Evolutionary conservation across 2,797 vertebrate species (phyloP).

Genomic region (Notoglanidium macrostoma): DNA sequence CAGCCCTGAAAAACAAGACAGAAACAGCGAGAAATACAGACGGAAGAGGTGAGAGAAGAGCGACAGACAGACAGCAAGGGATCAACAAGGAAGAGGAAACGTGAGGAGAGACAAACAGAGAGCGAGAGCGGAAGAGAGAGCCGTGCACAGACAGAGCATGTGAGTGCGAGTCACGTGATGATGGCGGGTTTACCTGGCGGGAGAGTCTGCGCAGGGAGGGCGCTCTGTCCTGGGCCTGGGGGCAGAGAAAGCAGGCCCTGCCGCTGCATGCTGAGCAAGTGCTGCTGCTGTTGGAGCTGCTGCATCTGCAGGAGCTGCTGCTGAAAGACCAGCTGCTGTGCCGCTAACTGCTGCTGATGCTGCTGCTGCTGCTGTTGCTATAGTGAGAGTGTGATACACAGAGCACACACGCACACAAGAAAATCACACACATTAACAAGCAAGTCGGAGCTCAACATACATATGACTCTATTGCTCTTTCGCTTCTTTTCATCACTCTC

Average conservation of each 20-base stretch:
- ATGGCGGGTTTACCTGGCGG: constrained; percentile 83
- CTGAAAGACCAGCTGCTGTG: constrained; percentile 99
- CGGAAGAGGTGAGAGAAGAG: constrained; percentile 18
- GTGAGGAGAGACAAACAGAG: constrained; percentile 46
- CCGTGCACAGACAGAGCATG: constrained; percentile 36
- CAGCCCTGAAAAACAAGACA: constrained; percentile 33
- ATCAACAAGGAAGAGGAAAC: constrained; percentile 51
- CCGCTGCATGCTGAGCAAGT: constrained; percentile 98
- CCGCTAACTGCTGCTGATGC: constrained; percentile 96
- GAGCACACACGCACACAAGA: constrained; percentile 19
- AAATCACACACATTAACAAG: constrained; percentile 41
- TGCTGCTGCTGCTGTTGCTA: constrained; percentile 81
- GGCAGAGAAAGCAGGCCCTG: constrained; percentile 98
- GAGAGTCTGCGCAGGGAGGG: constrained; percentile 93
- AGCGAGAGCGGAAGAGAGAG: constrained; percentile 52
- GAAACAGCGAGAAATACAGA: constrained; percentile 6
- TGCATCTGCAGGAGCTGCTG: constrained; percentile 99
- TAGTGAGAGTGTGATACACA: constrained; percentile 65
- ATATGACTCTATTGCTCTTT: constrained; percentile 39
- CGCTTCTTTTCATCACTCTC: constrained; percentile 4
- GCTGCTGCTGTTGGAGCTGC: constrained; percentile 98
- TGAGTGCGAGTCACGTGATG: constrained; percentile 61
- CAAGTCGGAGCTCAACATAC: constrained; percentile 35
- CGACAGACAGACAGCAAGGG: constrained; percentile 28
- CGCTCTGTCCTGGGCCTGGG: constrained; percentile 86